A percentile compares a stretch with the other conserved stretches of the same genome.
Evolutionary conservation across 2,888 invertebrate species (phyloP).

Genomic region (Frankliniella intonsa): DNA sequence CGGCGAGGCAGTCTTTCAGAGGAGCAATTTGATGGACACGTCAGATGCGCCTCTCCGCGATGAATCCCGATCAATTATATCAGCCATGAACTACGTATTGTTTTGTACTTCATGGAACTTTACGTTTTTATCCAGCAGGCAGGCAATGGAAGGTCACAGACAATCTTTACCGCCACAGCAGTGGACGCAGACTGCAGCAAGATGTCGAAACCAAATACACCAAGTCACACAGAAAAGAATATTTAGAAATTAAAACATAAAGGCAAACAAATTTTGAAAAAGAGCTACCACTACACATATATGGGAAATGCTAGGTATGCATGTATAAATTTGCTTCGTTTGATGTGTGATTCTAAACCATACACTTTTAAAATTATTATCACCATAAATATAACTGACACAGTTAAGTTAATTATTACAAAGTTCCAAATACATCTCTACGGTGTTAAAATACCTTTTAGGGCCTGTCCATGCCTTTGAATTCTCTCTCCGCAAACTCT

Average conservation of each 20-base stretch:
- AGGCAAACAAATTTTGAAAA: background rate
- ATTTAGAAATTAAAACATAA: background rate
- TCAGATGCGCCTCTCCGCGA: constrained; percentile 3
- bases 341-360: constrained; percentile 25
- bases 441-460: constrained; percentile 9
- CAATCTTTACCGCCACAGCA: constrained; percentile 14
- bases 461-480: constrained; percentile 13
- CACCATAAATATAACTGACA: constrained; percentile 19
- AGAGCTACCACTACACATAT: constrained; percentile 5
- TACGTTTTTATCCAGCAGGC: background rate
- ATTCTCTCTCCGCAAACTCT: constrained; percentile 12
- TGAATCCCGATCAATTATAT: constrained; percentile 23
- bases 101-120: constrained; percentile 17
- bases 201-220: constrained; percentile 16
- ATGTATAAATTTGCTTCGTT: constrained; percentile 23
- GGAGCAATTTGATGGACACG: background rate
- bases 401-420: constrained; percentile 27
- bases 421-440: constrained; percentile 22
- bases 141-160: constrained; percentile 19
- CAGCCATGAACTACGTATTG: constrained; percentile 9
- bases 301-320: constrained; percentile 9
- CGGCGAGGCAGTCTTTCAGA: background rate
- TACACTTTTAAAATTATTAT: constrained; percentile 24
- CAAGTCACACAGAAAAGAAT: background rate
- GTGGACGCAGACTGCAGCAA: constrained; percentile 1